Percentiles rank a stretch among this genome's conserved stretches.
Conservation (phyloP, 2,797 vertebrate genomes). For the Enteromius radiatus region DNA sequence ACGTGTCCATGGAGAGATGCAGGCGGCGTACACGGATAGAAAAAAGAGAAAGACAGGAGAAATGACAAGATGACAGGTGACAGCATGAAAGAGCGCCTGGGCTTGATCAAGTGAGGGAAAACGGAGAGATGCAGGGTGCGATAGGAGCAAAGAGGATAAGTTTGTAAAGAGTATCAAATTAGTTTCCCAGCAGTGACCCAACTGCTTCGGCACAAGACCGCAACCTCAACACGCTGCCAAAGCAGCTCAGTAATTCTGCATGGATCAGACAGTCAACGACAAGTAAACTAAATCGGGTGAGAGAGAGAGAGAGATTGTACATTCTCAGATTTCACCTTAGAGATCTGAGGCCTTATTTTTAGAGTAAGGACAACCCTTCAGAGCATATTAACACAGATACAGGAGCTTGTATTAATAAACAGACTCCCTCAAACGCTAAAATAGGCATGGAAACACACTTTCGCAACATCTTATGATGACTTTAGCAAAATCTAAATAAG, state of each 20-base stretch:
- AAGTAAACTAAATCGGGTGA: slow-evolving; percentile 32
- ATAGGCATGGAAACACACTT: slow-evolving; percentile 61
- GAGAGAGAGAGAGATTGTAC: slow-evolving; percentile 46
- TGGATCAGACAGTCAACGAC: slow-evolving; percentile 34
- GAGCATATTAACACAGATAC: slow-evolving; percentile 74
- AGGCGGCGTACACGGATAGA: background rate
- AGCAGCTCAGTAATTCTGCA: slow-evolving; percentile 36
- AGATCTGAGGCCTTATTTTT: slow-evolving; percentile 68
- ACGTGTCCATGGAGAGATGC: slow-evolving; percentile 27
- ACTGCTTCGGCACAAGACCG: slow-evolving; percentile 9
- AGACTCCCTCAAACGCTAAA: slow-evolving; percentile 67
- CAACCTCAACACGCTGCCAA: slow-evolving; percentile 32
- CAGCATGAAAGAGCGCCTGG: background rate
- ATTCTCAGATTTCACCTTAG: slow-evolving; percentile 70
- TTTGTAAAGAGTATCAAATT: slow-evolving; percentile 48
- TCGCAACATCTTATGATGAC: slow-evolving; percentile 71
- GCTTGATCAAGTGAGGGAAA: background rate
- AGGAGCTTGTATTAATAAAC: slow-evolving; percentile 74
- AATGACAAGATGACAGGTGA: slow-evolving; percentile 39
- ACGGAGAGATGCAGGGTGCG: slow-evolving; percentile 19
- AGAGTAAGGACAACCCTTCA: slow-evolving; percentile 70
- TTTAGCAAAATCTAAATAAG: slow-evolving; percentile 65
- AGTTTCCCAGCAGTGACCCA: slow-evolving; percentile 32
- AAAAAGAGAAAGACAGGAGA: slow-evolving; percentile 16
- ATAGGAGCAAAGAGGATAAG: slow-evolving; percentile 6